phyloP scores from a whole-genome alignment of 2,888 invertebrate species.

The Automeris io region DNA sequence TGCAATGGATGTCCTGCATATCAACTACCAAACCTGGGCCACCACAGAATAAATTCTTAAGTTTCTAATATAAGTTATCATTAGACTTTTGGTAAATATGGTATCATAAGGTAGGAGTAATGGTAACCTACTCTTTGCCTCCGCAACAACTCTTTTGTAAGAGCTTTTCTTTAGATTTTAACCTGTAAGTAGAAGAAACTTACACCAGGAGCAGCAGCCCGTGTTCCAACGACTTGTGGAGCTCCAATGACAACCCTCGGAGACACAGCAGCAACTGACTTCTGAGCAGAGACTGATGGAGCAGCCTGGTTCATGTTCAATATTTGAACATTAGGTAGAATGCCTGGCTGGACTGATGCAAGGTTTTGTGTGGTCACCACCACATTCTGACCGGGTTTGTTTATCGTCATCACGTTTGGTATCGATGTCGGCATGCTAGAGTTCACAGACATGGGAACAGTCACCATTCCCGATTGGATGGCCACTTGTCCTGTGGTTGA shows the following conservation, averaged over 20 bases:
- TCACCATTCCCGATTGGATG: constrained; percentile 77
- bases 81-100: no score
- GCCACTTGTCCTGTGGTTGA: constrained; percentile 48
- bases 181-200: no score
- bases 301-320: constrained; percentile 88
- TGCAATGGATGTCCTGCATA: no score
- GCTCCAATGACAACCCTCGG: constrained; percentile 90
- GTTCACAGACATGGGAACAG: constrained; percentile 80
- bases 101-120: no score
- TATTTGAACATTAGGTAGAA: constrained; percentile 88
- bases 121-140: no score
- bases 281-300: constrained; percentile 81
- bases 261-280: constrained; percentile 85
- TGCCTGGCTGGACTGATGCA: constrained; percentile 79
- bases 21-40: no score
- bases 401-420: constrained; percentile 80
- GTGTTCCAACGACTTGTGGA: constrained; percentile 87
- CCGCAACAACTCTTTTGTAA: no score
- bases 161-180: no score
- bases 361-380: constrained; percentile 78
- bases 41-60: no score
- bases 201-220: constrained; percentile 89
- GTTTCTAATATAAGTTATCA: no score
- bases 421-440: constrained; percentile 77
- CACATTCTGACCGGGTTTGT: constrained; percentile 75